Evolutionary conservation across 2,888 invertebrate species (phyloP), one percentile per base, ranked within the genome.

Genomic region (Lasioglossum calceatum): DNA sequence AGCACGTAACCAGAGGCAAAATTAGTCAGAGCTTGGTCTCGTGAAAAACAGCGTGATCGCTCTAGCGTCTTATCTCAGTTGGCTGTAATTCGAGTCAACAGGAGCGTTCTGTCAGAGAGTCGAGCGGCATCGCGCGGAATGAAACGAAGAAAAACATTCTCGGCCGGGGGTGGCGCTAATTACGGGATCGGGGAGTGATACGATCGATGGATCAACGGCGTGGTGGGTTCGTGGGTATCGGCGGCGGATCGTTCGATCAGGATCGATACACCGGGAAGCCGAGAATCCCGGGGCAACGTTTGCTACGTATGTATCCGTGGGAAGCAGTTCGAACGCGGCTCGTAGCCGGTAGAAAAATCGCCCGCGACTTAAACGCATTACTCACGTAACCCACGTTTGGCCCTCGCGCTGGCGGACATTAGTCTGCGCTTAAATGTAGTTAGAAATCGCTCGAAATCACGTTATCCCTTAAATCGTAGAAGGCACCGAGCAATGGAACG

Each of bases 381-480:
- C 82, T 88, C 85, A 79, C 85, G 85, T 82, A 80, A 77, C 82
- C 79, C 82, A 71, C 78, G 81, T 79, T 81, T 77, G 72, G 23
- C 74, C 42, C 75, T 75, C 61, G 75, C 85, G 64, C 79, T 39
- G 70, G 72, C 77, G 78, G 82, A 85, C 88, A 88, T 88, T 88
- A 88, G 88, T 88, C 85, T 85, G 82, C 79, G 82, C 85, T 88
- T 88, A 88, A 88, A 88, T 88, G 82, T 88, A 88, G 88, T 88
- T 88, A 85, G 88, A 88, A 88, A 84, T 88, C 87, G 87, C 87
- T 88, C 75, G 89, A 81, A 89, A 87, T 87, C 81, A 89, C 89
- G 89, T 89, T 89, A 89, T 89, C 89, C 85, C 85, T 84, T 87
- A 87, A 89, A 89, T 89, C 87, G 85, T 81, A 70, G 83, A 81